Conservation (phyloP, 2,888 invertebrate genomes). For the Tryphoninae sp. region DNA sequence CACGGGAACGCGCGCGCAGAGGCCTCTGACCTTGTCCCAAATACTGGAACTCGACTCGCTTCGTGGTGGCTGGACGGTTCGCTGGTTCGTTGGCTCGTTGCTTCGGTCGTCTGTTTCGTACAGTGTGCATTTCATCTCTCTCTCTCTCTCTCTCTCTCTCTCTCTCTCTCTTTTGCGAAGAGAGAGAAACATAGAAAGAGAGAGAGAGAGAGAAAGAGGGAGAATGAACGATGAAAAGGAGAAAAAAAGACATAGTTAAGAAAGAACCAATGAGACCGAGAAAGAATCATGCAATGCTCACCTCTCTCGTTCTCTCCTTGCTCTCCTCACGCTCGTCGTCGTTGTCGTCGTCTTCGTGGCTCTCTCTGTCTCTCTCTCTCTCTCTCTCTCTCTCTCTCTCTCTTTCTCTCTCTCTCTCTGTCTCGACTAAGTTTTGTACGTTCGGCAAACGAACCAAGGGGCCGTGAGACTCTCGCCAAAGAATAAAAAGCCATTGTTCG, state of each 20-base stretch:
- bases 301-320: conserved; percentile 16
- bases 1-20: conserved; percentile 74
- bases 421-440: conserved; percentile 53
- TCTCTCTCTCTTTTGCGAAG: conserved; percentile 64
- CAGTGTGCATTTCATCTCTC: conserved; percentile 42
- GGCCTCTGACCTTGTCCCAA: conserved; percentile 82
- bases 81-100: conserved; percentile 69
- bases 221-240: conserved; percentile 12
- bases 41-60: conserved; percentile 73
- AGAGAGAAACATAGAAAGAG: background rate
- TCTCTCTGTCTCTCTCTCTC: background rate
- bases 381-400: background rate
- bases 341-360: conserved; percentile 56
- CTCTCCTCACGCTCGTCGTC: conserved; percentile 21
- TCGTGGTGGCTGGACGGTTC: conserved; percentile 65
- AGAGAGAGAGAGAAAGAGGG: conserved; percentile 15
- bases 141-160: conserved; percentile 61
- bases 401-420: background rate
- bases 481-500: conserved; percentile 58
- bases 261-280: conserved; percentile 32
- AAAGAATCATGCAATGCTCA: conserved; percentile 33
- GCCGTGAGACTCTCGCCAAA: conserved; percentile 59
- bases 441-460: conserved; percentile 59
- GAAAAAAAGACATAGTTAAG: conserved; percentile 15
- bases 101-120: conserved; percentile 64